Conservation (phyloP, 2,797 vertebrate species). For the Ambastaia sidthimunki region DNA sequence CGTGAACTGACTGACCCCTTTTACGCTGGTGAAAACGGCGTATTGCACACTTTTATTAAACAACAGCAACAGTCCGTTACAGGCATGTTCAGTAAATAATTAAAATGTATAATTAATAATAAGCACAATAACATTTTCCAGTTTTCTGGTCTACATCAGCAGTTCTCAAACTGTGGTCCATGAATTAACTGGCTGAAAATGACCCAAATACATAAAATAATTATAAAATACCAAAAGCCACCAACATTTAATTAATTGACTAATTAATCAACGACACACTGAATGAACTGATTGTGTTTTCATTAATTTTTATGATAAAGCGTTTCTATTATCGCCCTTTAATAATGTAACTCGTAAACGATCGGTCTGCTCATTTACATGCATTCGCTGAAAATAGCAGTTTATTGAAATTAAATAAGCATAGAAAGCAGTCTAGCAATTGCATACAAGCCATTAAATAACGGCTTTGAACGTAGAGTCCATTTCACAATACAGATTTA, state of each 20-base stretch:
- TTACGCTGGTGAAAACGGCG: no score
- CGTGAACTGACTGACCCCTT: no score
- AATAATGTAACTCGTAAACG: background rate
- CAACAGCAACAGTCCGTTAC: background rate
- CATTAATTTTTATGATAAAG: background rate
- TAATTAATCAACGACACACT: background rate
- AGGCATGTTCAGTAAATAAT: background rate
- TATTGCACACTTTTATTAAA: background rate
- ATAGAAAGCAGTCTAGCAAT: background rate
- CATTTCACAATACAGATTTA: background rate
- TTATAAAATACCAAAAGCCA: background rate
- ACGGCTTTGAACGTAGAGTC: background rate
- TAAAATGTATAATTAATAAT: background rate
- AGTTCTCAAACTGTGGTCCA: background rate
- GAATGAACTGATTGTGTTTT: background rate
- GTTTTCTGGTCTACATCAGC: background rate
- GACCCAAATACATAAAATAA: background rate
- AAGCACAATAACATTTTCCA: background rate
- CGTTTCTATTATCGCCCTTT: background rate
- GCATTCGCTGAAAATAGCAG: background rate
- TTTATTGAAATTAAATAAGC: background rate
- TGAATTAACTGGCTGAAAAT: background rate
- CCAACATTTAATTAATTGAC: background rate
- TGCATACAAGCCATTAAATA: background rate
- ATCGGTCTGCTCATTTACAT: background rate